Evolutionary conservation across 2,113 vertebrate genomes (phyloP).

Genomic region (Oreotrochilus melanogaster): DNA sequence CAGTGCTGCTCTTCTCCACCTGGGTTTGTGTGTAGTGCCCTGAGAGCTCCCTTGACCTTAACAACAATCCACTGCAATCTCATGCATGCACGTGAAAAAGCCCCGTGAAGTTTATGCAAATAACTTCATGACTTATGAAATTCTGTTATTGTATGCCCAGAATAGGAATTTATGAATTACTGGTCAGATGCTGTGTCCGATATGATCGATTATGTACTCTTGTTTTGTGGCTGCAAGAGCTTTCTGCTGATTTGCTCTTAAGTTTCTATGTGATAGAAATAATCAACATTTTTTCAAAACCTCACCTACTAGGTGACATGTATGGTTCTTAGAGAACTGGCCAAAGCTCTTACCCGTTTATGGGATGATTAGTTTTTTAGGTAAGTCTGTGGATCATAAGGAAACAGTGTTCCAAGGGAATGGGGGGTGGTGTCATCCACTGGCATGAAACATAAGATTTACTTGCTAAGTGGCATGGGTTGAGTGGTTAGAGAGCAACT

Average conservation of each 20-base stretch:
- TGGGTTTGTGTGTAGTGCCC: background rate
- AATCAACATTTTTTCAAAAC: background rate
- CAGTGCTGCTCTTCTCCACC: background rate
- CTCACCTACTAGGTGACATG: fast-evolving
- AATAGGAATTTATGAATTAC: background rate
- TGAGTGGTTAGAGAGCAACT: background rate
- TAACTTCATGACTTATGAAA: background rate
- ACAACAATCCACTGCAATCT: background rate
- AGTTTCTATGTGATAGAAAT: background rate
- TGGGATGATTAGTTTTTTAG: background rate
- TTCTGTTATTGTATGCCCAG: background rate
- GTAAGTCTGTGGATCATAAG: background rate
- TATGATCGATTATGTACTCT: fast-evolving
- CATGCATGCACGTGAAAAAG: fast-evolving
- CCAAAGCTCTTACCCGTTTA: background rate
- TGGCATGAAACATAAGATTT: background rate
- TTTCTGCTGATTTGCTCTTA: background rate
- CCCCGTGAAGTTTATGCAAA: background rate
- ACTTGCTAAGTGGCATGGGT: background rate
- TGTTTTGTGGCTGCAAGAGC: background rate
- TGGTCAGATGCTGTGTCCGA: background rate
- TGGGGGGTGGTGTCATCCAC: background rate
- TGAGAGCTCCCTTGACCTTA: background rate
- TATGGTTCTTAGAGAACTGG: background rate
- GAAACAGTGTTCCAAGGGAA: background rate